phyloP scores from a whole-genome alignment of 2,113 vertebrate species.

The Nycticryphes semicollaris region DNA sequence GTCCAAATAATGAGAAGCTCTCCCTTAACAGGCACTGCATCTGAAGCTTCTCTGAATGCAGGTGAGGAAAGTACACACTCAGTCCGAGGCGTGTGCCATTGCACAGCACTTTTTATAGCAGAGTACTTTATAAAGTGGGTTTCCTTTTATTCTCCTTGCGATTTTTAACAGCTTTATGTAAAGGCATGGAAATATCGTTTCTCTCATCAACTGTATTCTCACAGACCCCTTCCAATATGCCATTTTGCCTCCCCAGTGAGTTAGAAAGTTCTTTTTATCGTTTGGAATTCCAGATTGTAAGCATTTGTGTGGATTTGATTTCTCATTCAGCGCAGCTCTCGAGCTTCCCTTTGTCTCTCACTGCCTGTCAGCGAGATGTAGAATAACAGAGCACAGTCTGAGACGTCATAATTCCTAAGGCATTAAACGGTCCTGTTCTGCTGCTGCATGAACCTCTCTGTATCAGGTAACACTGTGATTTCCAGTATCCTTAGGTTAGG shows the following conservation, averaged over 20 bases:
- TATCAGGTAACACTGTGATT: neutral
- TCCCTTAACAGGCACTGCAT: neutral
- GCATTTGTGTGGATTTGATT: neutral
- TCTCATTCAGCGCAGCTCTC: neutral
- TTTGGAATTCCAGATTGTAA: neutral
- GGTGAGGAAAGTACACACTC: neutral
- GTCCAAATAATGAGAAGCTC: neutral
- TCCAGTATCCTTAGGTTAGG: neutral
- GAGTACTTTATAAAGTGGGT: neutral
- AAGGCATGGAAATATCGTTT: neutral
- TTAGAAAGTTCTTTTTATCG: neutral
- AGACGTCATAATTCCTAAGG: neutral
- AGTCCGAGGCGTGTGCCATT: rapidly evolving
- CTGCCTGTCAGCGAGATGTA: neutral
- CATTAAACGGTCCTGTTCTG: neutral
- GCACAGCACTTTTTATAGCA: neutral
- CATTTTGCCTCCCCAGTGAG: neutral
- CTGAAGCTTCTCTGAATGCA: neutral
- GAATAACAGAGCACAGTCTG: neutral
- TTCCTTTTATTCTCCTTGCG: neutral
- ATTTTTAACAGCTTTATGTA: neutral
- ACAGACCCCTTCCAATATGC: neutral
- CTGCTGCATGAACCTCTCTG: neutral
- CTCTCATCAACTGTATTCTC: neutral
- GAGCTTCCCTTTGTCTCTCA: neutral